Evolutionary conservation across 2,888 invertebrate species (phyloP), one percentile per base, ranked within the genome.

Genomic region (Acholoe squamosa): DNA sequence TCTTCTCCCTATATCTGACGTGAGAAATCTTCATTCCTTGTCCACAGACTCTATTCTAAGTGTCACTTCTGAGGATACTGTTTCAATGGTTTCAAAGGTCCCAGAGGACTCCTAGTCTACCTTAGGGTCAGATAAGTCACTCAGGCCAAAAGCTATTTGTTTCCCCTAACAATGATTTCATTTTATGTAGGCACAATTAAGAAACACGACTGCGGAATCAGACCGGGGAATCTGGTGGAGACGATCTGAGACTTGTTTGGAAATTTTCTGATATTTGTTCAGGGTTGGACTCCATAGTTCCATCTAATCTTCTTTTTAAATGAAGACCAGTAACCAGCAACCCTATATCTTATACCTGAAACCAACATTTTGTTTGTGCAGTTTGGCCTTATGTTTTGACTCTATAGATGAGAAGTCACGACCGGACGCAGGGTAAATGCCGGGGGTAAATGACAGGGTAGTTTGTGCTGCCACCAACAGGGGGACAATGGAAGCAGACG

Each of bases 51-150:
- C 71, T 16, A 71, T 71, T 16, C 71, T 1, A 71, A 28, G 71
- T 71, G 71, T 71, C 71, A 25, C 12, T 3, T 22, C 28, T 22
- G 71, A 28, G 71, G 71, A 71, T 71, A 71, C 28, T 7, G 71
- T 71, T 71, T 71, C 71, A 71, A 71, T 71, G 71, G 71, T 71
- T 43, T 71, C 71, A 71, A 71, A 71, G 71, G 71, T 71, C 28
- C 31, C 71, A 14, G 28, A 5, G 25, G 71, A 71, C 71, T 28
- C n/a, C 14, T 71, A 0, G 7, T 71, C 43, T 43, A 3, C 71
- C 71, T 28, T 14, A 25, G 28, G 71, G 71, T 71, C 71, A 71
- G 28, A n/a, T 3, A 19, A 19, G 61, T 61, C 61, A 61, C 5
- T 61, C 12, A 14, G 19, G 61, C 61, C 61, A 19, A 3, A 3